Evolutionary conservation across 2,797 vertebrate species (phyloP), one percentile per base, ranked within the genome.

Genomic region (Perodicticus potto): DNA sequence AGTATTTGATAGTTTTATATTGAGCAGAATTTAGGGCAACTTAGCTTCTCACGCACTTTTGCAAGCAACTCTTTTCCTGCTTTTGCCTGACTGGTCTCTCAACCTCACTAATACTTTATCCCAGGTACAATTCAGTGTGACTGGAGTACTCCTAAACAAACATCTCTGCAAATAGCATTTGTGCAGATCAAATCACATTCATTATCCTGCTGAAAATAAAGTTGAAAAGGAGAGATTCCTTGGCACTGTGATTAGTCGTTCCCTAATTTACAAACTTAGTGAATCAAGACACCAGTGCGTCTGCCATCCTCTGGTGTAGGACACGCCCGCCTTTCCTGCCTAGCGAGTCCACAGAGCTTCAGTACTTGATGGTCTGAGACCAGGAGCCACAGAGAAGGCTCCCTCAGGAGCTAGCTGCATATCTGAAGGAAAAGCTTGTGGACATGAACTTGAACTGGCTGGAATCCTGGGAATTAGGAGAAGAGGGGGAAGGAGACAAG

Each of bases 401-500:
- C 74, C 23, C 29, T 0, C 13, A 34, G 53, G 32, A 73, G 19
- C 32, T 23, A 73, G 19, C 32, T 27, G 25, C 4, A 29, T 32
- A 32, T 9, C 16, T 12, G 32, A 40, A 80, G 80, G 19, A 45
- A 87, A 81, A n/a, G 16, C 7, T 73, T 25, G 25, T 14, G 9
- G 45, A 22, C 2, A 32, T 57, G n/a, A 69, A 45, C 34, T 40
- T 40, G 69, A 94, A 59, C 40, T 16, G 37, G 29, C n/a, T 80
- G 23, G 40, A 85, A 19, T n/a, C 40, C 65, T 22, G 16, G 12
- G 5, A 2, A 0, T 81, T 72, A n/a, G 55, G 20, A 90, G 43
- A 2, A 73, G 19, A 63, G 0, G 0, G 2, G 43, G 43, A n/a
- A 85, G 11, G 25, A 40, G 19, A n/a, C 3, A 7, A 22, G 13